Percentiles rank a stretch among this genome's conserved stretches.
Evolutionary conservation across 2,888 invertebrate genomes (phyloP).

Genomic region (Mayetiola destructor): DNA sequence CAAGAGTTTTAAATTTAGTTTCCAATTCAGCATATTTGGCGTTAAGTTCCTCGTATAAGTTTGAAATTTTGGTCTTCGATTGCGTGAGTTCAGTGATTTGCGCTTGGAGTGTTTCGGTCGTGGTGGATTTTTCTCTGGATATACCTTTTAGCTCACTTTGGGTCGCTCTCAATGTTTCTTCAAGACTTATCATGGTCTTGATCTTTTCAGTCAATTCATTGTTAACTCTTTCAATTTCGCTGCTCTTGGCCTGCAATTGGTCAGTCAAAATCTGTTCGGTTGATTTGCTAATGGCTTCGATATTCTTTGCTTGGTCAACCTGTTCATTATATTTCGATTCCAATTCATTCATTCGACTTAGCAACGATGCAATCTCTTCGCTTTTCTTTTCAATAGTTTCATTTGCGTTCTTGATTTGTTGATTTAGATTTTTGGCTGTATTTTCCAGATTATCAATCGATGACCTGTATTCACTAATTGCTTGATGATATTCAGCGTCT

Average conservation of each 20-base stretch:
- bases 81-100: background rate
- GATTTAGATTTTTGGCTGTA: slow-evolving; percentile 38
- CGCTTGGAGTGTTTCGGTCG: background rate
- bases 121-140: background rate
- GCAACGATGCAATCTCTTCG: slow-evolving; percentile 38
- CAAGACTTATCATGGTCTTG: background rate
- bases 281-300: slow-evolving; percentile 35
- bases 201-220: too few species aligned
- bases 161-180: background rate
- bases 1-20: background rate
- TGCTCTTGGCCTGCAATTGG: background rate
- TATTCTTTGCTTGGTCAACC: slow-evolving; percentile 37
- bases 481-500: slow-evolving; percentile 35
- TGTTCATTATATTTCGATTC: slow-evolving; percentile 39
- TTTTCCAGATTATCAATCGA: slow-evolving; percentile 36
- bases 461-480: slow-evolving; percentile 32
- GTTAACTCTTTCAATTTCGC: background rate
- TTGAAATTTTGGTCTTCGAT: background rate
- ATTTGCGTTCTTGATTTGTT: slow-evolving; percentile 36
- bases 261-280: slow-evolving; percentile 18
- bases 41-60: background rate
- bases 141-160: background rate
- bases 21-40: background rate
- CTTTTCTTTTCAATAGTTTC: slow-evolving; percentile 37
- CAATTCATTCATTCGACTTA: slow-evolving; percentile 38